A percentile compares a stretch with the other conserved stretches of the same genome.
Conservation (phyloP, 2,888 invertebrate genomes). For the Hirtodrosophila trivittata region DNA sequence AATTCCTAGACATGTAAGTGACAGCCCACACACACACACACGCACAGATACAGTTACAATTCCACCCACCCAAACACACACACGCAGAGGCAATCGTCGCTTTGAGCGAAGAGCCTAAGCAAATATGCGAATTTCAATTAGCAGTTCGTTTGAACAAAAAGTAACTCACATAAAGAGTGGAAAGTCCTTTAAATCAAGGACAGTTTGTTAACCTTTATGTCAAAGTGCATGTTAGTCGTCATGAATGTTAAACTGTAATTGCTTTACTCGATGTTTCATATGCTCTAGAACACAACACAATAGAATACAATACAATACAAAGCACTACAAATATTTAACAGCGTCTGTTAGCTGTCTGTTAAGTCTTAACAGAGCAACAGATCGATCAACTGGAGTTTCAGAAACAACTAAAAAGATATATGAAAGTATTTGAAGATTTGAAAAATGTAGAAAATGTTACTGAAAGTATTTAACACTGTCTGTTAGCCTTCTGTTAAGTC, state of each 20-base stretch:
- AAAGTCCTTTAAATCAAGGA: slow-evolving; percentile 35
- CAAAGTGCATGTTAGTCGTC: background rate
- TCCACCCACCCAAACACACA: slow-evolving; percentile 16
- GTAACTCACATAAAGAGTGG: background rate
- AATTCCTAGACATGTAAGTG: slow-evolving; percentile 60
- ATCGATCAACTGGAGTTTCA: background rate
- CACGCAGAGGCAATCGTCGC: slow-evolving; percentile 26
- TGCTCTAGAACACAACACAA: no score
- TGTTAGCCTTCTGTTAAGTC: no score
- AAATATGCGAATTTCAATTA: slow-evolving; percentile 55
- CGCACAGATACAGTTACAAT: background rate
- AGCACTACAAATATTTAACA: no score
- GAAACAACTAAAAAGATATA: slow-evolving; percentile 1
- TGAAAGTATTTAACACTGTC: no score
- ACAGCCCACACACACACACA: slow-evolving; percentile 25
- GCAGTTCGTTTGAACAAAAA: slow-evolving; percentile 6
- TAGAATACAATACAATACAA: no score
- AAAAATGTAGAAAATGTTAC: background rate
- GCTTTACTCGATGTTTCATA: no score
- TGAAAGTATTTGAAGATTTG: no score
- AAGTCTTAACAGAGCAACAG: no score
- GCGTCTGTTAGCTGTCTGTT: no score
- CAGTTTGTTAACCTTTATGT: background rate
- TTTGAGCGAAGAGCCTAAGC: slow-evolving; percentile 37
- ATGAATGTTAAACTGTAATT: no score